These are phyloP conservation scores for Chymomyza amoena DNA, from an alignment of 2,888 invertebrate species.

Conservation along the genomic window DNA sequence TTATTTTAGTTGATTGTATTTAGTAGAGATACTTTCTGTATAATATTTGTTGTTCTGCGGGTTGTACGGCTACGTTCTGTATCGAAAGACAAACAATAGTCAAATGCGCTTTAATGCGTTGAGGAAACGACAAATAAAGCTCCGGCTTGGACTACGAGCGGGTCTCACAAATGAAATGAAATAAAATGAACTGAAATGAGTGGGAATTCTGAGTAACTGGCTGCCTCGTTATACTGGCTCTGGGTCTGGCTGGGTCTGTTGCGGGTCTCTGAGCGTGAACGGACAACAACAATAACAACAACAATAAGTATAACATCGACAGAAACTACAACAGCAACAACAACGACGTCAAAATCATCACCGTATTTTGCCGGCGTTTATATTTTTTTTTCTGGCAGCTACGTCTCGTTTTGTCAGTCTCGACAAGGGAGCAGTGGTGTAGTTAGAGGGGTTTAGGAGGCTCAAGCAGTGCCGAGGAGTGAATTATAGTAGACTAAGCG, in stretches of 20 bases:
- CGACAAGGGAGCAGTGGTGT: too few species aligned
- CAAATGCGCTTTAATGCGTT: constrained; percentile 66
- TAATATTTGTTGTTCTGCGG: neutral
- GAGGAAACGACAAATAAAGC: constrained; percentile 67
- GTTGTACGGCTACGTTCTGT: constrained; percentile 42
- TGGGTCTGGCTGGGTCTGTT: constrained; percentile 1
- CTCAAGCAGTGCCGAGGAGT: too few species aligned
- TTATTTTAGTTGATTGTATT: neutral
- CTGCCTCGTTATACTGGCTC: neutral
- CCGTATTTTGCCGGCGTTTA: neutral
- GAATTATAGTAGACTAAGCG: too few species aligned
- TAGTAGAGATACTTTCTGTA: neutral
- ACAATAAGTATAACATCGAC: neutral
- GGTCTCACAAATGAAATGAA: constrained; percentile 5
- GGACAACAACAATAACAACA: neutral
- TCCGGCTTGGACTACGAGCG: neutral
- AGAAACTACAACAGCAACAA: neutral
- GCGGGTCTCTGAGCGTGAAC: constrained; percentile 1
- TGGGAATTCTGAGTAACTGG: neutral
- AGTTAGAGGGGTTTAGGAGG: too few species aligned
- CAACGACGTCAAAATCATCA: neutral
- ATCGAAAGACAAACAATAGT: constrained; percentile 66
- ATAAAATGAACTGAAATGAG: constrained; percentile 5
- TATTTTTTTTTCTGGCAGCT: neutral
- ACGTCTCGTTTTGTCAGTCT: constrained; percentile 3